Evolutionary conservation across 2,888 invertebrate species (phyloP), one percentile per base, ranked within the genome.

Genomic region (Ormyrus thymus): DNA sequence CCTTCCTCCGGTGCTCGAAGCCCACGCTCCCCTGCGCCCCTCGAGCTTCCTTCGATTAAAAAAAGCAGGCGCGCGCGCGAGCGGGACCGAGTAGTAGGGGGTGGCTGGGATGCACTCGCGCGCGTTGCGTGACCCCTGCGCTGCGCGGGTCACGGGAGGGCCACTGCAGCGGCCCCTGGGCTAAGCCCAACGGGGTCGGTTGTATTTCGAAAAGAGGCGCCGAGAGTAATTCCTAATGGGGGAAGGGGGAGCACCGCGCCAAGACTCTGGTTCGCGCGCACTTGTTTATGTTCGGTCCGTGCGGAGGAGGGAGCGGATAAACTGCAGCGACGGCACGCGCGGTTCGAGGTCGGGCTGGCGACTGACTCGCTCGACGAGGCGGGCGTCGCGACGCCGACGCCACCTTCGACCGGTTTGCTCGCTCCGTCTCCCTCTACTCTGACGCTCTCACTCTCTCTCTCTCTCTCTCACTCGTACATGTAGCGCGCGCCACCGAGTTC

Each of bases 311-410:
- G 51, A 13, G 46, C 9, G 51, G 7, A 15, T 6, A 45, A 0
- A 15, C 45, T 7, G 56, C 8, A 46, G 7, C 15, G 45, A 43
- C 29, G 7, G 59, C 53, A 61, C 58, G 69, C 59, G 15, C 76
- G 70, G 61, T 66, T 80, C 81, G 83, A 87, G 90, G 88, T 88
- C 88, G 87, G 86, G 83, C 87, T 78, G 85, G 85, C 88, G 88
- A 89, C 90, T 90, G 89, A 87, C 86, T 86, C 86, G 85, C 86
- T 11, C 46, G 15, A 7, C 65, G 73, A 80, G 79, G 80, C 84
- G 86, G 87, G 87, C 88, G 89, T 86, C 87, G 87, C 88, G 89
- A 89, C 87, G 87, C 88, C 88, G 87, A 88, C 89, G 89, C 89
- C 88, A 87, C 87, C 87, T 86, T 87, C 84, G 83, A 71, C 82